phyloP scores from a whole-genome alignment of 2,797 vertebrate genomes.

The Syngnathus acus region DNA sequence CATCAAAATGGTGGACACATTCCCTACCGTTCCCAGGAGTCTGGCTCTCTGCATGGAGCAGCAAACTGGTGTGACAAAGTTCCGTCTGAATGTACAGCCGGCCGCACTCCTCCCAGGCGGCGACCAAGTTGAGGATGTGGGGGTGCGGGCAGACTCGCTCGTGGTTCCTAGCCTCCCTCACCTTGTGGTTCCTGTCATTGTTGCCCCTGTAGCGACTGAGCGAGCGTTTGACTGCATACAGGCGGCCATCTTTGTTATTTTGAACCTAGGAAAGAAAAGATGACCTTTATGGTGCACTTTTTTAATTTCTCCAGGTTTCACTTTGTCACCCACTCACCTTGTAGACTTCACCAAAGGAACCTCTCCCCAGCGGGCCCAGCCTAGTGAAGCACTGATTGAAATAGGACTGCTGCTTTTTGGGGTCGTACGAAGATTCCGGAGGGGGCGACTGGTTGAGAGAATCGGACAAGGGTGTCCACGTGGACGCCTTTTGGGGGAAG shows the following conservation, averaged over 20 bases:
- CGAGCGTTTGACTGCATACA: conserved; percentile 84
- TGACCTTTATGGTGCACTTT: not conserved
- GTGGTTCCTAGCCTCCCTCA: conserved; percentile 81
- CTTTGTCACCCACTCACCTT: conserved; percentile 66
- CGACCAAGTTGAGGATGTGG: conserved; percentile 75
- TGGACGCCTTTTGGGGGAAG: conserved; percentile 68
- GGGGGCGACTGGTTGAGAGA: conserved; percentile 66
- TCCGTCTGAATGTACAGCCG: conserved; percentile 88
- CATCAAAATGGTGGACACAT: no score
- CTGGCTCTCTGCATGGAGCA: conserved; percentile 75
- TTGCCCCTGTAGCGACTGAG: conserved; percentile 79
- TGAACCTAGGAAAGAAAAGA: conserved; percentile 66
- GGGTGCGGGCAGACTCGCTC: conserved; percentile 79
- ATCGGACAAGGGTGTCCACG: conserved; percentile 74
- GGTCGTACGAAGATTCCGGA: conserved; percentile 67
- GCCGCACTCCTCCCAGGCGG: conserved; percentile 83
- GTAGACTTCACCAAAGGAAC: conserved; percentile 88
- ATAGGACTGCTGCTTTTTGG: conserved; percentile 70
- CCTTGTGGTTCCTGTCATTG: conserved; percentile 70
- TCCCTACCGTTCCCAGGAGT: conserved; percentile 53
- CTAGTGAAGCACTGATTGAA: conserved; percentile 82
- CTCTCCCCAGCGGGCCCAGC: conserved; percentile 77
- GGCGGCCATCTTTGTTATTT: conserved; percentile 67
- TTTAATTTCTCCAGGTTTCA: not conserved
- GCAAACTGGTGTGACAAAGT: conserved; percentile 78